These are phyloP conservation scores for Gortyna flavago DNA, from an alignment of 2,888 invertebrate species.

Conservation along the genomic window DNA sequence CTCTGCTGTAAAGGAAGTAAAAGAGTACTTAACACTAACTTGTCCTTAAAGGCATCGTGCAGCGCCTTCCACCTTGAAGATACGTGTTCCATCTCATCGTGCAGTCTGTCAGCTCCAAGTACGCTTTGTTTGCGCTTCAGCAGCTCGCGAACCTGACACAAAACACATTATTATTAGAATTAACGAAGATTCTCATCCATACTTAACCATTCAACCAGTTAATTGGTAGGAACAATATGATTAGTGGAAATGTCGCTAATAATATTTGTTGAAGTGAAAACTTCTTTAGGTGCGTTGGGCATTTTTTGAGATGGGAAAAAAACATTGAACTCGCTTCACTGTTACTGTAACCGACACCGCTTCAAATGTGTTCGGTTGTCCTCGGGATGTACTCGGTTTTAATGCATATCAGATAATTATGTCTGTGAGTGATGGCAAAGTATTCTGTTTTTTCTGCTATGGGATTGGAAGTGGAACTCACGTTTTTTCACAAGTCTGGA, in stretches of 20 bases:
- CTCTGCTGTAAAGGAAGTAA: background rate
- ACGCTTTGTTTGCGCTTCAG: constrained; percentile 95
- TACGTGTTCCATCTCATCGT: constrained; percentile 95
- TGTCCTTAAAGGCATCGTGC: constrained; percentile 94
- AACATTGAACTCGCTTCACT: too few species aligned
- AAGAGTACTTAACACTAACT: constrained; percentile 78
- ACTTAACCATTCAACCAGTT: too few species aligned
- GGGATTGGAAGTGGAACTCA: too few species aligned
- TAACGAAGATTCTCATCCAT: background rate
- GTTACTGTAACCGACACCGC: too few species aligned
- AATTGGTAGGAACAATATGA: background rate
- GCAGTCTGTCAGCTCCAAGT: constrained; percentile 95
- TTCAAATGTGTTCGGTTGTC: too few species aligned
- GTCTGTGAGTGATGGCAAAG: too few species aligned
- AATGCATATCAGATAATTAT: too few species aligned
- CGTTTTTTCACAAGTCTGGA: background rate
- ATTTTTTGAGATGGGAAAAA: too few species aligned
- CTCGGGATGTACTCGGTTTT: too few species aligned
- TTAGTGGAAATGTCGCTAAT: background rate
- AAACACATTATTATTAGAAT: background rate
- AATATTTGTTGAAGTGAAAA: too few species aligned
- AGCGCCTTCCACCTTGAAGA: constrained; percentile 96
- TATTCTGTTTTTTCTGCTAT: too few species aligned
- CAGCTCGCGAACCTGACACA: constrained; percentile 93
- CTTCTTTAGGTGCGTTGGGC: too few species aligned